These are phyloP conservation scores for Athene cunicularia DNA, from an alignment of 2,113 vertebrate species.

Conservation along the genomic window DNA sequence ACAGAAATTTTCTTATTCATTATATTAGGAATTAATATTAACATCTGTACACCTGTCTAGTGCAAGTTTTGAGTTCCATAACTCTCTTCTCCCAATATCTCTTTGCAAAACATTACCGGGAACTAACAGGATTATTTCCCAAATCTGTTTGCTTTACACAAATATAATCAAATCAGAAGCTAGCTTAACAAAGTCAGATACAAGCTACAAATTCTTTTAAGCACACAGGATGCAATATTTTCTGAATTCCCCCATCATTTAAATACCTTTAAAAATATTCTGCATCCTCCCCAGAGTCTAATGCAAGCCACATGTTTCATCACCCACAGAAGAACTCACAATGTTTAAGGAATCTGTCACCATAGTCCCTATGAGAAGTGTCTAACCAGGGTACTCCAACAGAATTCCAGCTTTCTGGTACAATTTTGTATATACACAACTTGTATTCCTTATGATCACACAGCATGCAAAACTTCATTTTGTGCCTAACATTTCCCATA, in stretches of 20 bases:
- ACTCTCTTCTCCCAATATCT: not conserved
- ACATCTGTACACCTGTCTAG: not conserved
- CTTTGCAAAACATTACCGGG: not conserved
- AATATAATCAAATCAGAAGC: not conserved
- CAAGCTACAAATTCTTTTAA: not conserved
- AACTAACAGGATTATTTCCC: not conserved
- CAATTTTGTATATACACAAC: not conserved
- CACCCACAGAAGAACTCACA: not conserved
- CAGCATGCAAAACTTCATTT: not conserved
- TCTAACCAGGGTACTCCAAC: not conserved
- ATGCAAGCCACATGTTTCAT: not conserved
- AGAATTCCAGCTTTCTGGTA: not conserved
- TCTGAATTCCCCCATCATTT: not conserved
- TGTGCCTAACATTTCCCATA: accelerated
- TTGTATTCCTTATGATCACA: not conserved
- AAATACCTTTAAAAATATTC: not conserved
- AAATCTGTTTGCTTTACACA: not conserved
- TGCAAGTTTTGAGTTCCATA: not conserved
- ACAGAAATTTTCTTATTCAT: not conserved
- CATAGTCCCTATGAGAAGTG: not conserved
- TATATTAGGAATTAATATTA: not conserved
- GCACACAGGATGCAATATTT: not conserved
- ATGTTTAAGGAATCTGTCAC: not conserved
- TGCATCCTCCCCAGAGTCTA: not conserved
- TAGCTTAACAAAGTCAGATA: not conserved